phyloP scores from a whole-genome alignment of 2,113 vertebrate species.

The Ibidorhyncha struthersii region DNA sequence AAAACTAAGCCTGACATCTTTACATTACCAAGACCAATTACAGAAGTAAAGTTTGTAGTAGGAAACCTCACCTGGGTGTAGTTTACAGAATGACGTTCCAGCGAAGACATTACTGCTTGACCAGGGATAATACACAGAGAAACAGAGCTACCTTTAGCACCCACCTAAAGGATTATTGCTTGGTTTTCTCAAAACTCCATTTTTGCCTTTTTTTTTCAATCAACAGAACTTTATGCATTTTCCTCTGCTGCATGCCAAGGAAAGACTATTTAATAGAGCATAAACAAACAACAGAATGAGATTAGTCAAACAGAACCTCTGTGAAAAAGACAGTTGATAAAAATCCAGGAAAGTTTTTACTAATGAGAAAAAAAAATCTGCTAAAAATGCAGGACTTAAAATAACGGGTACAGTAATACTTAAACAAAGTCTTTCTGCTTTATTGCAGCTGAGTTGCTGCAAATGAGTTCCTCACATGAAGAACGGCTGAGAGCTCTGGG shows the following conservation, averaged over 20 bases:
- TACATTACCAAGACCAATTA: background rate
- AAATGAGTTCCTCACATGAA: background rate
- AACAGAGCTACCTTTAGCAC: background rate
- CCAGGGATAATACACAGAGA: background rate
- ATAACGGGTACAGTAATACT: background rate
- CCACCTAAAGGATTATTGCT: background rate
- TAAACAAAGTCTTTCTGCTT: background rate
- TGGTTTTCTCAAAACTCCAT: background rate
- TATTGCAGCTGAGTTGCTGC: background rate
- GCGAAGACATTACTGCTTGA: background rate
- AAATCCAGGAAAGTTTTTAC: background rate
- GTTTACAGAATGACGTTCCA: background rate
- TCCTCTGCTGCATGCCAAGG: background rate
- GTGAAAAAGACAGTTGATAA: background rate
- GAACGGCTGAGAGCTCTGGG: background rate
- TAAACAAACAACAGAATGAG: conserved; percentile 7
- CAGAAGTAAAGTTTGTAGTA: background rate
- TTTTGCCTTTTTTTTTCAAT: background rate
- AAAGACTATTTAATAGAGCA: background rate
- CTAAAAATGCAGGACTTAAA: background rate
- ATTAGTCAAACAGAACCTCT: conserved; percentile 1
- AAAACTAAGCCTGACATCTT: background rate
- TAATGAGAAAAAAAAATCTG: background rate
- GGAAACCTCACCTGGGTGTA: background rate
- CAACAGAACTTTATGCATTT: background rate